Evolutionary conservation across 2,888 invertebrate genomes (phyloP).

Genomic region (Notodonta dromedarius): DNA sequence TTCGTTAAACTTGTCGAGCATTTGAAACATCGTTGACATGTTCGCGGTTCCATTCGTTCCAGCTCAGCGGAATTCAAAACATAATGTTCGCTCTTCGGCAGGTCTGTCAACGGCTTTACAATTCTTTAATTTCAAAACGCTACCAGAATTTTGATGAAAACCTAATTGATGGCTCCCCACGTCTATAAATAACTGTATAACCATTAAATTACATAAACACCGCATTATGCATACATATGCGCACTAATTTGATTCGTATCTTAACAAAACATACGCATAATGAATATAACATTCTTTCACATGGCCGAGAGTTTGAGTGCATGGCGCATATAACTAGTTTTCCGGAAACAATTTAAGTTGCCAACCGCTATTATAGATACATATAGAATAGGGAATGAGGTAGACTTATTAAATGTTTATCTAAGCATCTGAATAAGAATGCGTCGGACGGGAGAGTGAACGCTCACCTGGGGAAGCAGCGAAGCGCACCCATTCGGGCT

Average conservation of each 20-base stretch:
- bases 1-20: too few relatives aligned
- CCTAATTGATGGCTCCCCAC: conserved; percentile 33
- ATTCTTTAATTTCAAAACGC: conserved; percentile 49
- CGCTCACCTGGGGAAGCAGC: conserved; percentile 66
- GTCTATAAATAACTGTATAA: conserved; percentile 45
- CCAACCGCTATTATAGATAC: conserved; percentile 64
- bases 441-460: conserved; percentile 61
- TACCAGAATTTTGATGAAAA: conserved; percentile 50
- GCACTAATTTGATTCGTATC: conserved; percentile 64
- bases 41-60: background rate
- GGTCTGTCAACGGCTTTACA: conserved; percentile 27
- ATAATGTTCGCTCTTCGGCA: too few relatives aligned
- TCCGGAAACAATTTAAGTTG: conserved; percentile 78
- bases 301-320: conserved; percentile 53
- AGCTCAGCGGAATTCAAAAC: too few relatives aligned
- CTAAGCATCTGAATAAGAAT: conserved; percentile 79
- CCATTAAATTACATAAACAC: conserved; percentile 51
- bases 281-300: conserved; percentile 72
- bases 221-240: conserved; percentile 56
- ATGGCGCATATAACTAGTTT: conserved; percentile 62
- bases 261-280: conserved; percentile 63
- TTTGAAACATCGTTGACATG: too few relatives aligned
- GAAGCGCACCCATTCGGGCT: conserved; percentile 70
- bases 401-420: conserved; percentile 76
- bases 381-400: conserved; percentile 57